phyloP scores from a whole-genome alignment of 2,888 invertebrate genomes.

The Nomada lathburiana region DNA sequence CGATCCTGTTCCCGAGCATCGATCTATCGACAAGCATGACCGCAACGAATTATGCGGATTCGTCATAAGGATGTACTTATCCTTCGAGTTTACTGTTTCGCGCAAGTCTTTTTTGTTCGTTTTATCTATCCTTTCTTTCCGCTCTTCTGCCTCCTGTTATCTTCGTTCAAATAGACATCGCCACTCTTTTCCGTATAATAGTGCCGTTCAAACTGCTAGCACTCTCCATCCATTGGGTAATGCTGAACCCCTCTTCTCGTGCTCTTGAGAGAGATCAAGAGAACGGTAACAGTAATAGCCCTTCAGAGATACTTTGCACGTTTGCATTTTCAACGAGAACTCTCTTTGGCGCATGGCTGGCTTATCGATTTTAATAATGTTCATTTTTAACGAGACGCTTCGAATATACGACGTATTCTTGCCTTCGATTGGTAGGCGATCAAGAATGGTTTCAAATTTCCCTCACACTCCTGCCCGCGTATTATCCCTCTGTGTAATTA shows the following conservation, averaged over 20 bases:
- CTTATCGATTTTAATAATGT: conserved; percentile 61
- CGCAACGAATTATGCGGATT: conserved; percentile 9
- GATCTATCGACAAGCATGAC: background rate
- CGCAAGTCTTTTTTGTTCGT: conserved; percentile 40
- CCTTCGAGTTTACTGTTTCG: conserved; percentile 22
- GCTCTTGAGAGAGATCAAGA: conserved; percentile 68
- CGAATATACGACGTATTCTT: background rate
- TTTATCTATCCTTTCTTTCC: conserved; percentile 47
- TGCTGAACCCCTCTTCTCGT: conserved; percentile 62
- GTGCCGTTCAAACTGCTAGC: conserved; percentile 68
- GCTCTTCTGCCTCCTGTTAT: conserved; percentile 53
- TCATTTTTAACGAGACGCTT: conserved; percentile 24
- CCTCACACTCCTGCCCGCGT: background rate
- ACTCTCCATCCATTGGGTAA: conserved; percentile 66
- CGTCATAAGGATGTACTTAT: conserved; percentile 29
- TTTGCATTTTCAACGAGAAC: conserved; percentile 63
- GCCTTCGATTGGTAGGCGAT: background rate
- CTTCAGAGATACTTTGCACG: conserved; percentile 68
- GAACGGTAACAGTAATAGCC: conserved; percentile 69
- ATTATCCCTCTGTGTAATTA: no score
- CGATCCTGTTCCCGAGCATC: background rate
- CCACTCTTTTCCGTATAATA: conserved; percentile 72
- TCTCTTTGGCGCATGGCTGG: conserved; percentile 30
- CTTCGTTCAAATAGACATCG: conserved; percentile 72
- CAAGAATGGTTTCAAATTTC: background rate